Base-by-base conservation (phyloP, 2,888 invertebrate genomes). In the Microlaimidae sp. region DNA sequence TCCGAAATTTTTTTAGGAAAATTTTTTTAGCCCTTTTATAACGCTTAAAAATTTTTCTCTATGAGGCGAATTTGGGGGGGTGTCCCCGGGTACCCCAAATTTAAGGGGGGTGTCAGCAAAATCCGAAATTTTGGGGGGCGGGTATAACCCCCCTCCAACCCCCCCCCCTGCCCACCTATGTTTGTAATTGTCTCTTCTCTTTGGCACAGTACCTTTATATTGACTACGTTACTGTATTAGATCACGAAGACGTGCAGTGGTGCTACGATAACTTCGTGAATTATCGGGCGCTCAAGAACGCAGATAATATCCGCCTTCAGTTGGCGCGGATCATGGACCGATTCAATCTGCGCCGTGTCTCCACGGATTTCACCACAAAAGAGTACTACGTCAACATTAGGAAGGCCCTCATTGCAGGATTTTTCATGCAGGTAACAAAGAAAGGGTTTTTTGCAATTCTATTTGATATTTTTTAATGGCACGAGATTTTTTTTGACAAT, bases 191-290 rank as follows among this genome's bases (percentile, higher is more conserved):
- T n/a, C n/a, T n/a, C n/a, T n/a, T n/a, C n/a, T n/a, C n/a, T n/a
- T n/a, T n/a, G n/a, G n/a, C n/a, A n/a, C n/a, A n/a, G n/a, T n/a
- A n/a, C n/a, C n/a, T n/a, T n/a, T n/a, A n/a, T n/a, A n/a, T n/a
- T n/a, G n/a, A n/a, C n/a, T n/a, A 38, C n/a, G 51, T n/a, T n/a
- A n/a, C n/a, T n/a, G n/a, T 67, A 71, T n/a, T 70, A 95, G 93
- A 90, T 71, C 83, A 84, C 76, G 97, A 97, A 74, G 95, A 95
- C 73, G 85, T 89, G 0, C 88, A 92, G 73, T 99, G 97, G 97
- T 97, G 95, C 71, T 97, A 93, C 68, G 93, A 97, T 70, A 97
- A 99, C 76, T 99, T 95, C 72, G 85, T 99, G 61, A 97, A 97
- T 78, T 97, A 87, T 75, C 81, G 97, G 60, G 92, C 95, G 0